Evolutionary conservation across 2,888 invertebrate species (phyloP).

Genomic region (Pterostichus madidus): DNA sequence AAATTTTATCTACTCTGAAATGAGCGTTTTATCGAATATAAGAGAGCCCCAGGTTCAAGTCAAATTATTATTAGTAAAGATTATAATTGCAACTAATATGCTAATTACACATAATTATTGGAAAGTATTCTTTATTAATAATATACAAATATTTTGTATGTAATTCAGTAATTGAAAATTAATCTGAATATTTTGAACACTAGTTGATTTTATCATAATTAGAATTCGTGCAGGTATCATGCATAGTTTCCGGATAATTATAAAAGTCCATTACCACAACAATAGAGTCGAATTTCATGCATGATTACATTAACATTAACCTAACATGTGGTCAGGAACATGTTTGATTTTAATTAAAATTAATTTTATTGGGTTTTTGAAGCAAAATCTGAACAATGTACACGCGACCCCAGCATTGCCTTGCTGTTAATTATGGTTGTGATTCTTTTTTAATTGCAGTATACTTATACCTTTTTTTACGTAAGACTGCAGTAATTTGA

Average conservation of each 20-base stretch:
- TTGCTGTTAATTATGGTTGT: too few relatives aligned
- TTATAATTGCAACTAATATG: too few relatives aligned
- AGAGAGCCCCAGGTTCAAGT: too few relatives aligned
- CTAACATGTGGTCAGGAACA: not conserved
- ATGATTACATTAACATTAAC: not conserved
- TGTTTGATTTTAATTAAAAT: not conserved
- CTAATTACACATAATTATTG: too few relatives aligned
- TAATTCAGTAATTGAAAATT: not conserved
- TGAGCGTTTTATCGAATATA: too few relatives aligned
- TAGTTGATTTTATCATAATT: not conserved
- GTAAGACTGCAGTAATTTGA: too few relatives aligned
- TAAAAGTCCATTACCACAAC: conserved; percentile 3
- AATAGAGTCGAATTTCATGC: conserved; percentile 5
- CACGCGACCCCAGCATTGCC: not conserved
- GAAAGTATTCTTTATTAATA: too few relatives aligned
- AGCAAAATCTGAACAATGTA: not conserved
- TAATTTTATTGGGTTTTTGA: not conserved
- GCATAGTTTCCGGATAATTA: conserved; percentile 2
- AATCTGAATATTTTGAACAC: not conserved
- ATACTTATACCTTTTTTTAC: too few relatives aligned
- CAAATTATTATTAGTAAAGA: too few relatives aligned
- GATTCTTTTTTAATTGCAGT: too few relatives aligned
- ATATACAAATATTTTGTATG: too few relatives aligned
- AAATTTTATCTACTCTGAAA: too few relatives aligned
- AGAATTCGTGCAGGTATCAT: not conserved